Evolutionary conservation across 1,140 invertebrate species (phyloP), one percentile per base, ranked within the genome.

Genomic region (Lordiphosa clarofinis): DNA sequence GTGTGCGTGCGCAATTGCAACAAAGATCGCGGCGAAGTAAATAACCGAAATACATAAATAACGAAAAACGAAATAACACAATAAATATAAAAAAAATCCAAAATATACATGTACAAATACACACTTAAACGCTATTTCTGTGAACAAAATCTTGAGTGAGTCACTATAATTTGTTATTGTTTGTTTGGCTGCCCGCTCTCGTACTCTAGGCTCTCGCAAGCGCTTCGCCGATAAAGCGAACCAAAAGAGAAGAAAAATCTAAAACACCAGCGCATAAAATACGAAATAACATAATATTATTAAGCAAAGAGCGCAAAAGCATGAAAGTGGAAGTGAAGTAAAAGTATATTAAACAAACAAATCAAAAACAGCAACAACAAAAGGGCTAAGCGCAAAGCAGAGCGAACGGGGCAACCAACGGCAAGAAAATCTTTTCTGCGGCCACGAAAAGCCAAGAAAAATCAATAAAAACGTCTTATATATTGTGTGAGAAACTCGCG

Each of bases 391-490:
- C 38, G 35, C 44, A 21, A 42, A 44, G 35, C 15, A 13, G 10
- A 31, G 44, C 38, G 52, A 31, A 68, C 24, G 19, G 19, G 19
- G 19, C 19, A 38, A 37, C 35, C 19, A 38, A 37, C 35, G 12
- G 36, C 31, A 49, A 24, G 61, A 64, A 72, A 67, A 64, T 57
- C 19, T 33, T 49, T 68, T 73, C 57, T 64, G 60, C 56, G 53
- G 62, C 46, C 73, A 61, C 63, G 50, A 54, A 61, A 75, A 71
- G 31, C 62, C 47, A 64, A 40, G 70, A 42, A 84, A 84, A 84
- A 84, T 84, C 78, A 86, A 84, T 84, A 84, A 58, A 53, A 71
- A 37, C 19, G 61, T 53, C 46, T 40, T 36, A 46, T 47, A 49
- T 42, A 44, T 37, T 50, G 53, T 59, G 60, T 59, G 47, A 66